Evolutionary conservation across 1,140 invertebrate species (phyloP), one percentile per base, ranked within the genome.

Genomic region (Chelonus insularis): DNA sequence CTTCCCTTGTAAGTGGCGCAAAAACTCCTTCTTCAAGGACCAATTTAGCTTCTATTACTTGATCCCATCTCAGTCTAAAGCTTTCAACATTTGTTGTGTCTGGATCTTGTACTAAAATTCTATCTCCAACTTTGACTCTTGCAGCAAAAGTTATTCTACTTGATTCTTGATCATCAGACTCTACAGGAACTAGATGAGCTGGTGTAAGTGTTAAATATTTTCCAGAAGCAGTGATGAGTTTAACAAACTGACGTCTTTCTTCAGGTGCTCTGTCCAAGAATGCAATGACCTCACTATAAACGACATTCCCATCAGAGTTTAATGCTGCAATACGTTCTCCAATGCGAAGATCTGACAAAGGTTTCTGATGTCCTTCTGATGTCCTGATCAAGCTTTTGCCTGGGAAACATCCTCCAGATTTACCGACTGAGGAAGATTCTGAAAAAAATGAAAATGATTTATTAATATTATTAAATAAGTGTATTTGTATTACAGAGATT

Each of bases 361-460:
- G 62, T 71, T 86, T 79, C 60, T 69, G 67, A 59, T 72, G 61
- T 45, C 89, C 86, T 0, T 75, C 66, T 20, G 81, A 71, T 0
- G 86, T 87, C 34, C 82, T 74, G 5, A 94, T 89, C 8, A 78
- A 72, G 4, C 87, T 84, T 20, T 84, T 84, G 0, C 83, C 85
- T 0, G 89, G 86, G 79, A 94, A 95, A 71, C 93, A 98, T 18
- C 88, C 91, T 23, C 90, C 91, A 9, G 88, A 86, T 70, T 89
- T 89, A n/a, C 84, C 87, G 1, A 88, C 88, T 62, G 90, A 89
- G n/a, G 93, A 93, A 11, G 94, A 95, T 84, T 97, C 95, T 98
- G 88, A 6, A 90, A 89, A 61, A 52, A 69, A 59, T 23, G 34
- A 18, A 7, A 16, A 6, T 32, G 20, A 7, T 20, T 36, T 29